phyloP scores from a whole-genome alignment of 2,113 vertebrate species.

The Gymnocephalus cernua region DNA sequence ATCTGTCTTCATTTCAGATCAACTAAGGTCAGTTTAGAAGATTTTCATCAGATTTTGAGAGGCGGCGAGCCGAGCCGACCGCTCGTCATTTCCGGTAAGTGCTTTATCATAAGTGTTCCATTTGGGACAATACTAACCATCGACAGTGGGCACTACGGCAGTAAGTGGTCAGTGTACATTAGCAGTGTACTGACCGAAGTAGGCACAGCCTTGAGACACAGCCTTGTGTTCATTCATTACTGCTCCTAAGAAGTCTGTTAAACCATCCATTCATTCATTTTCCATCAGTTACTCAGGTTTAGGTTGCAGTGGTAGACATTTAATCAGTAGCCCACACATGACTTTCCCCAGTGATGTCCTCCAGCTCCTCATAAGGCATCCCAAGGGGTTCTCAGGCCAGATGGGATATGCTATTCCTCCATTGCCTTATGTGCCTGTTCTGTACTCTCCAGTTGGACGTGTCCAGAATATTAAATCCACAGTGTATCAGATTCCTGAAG shows the following conservation, averaged over 20 bases:
- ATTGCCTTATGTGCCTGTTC: constrained; percentile 32
- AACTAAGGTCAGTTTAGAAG: no score
- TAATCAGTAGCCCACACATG: constrained; percentile 1
- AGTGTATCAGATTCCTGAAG: constrained; percentile 26
- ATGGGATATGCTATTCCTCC: constrained; percentile 36
- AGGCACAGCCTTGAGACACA: no score
- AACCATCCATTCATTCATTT: constrained; percentile 11
- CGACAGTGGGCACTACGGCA: no score
- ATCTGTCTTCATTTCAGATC: no score
- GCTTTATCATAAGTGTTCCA: no score
- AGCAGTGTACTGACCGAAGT: no score
- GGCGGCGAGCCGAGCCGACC: no score
- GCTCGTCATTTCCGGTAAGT: no score
- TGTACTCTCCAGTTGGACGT: constrained; percentile 39
- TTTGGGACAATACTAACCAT: no score
- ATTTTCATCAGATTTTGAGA: no score
- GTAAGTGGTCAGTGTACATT: no score
- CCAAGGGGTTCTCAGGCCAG: constrained; percentile 15
- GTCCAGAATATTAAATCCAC: constrained; percentile 31
- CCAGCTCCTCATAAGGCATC: constrained; percentile 27
- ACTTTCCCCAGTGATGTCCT: neutral
- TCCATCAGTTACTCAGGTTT: constrained; percentile 4
- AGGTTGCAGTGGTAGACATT: neutral
- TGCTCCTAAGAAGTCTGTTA: neutral
- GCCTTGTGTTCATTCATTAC: constrained; percentile 21